A percentile compares a stretch with the other conserved stretches of the same genome.
Conservation (phyloP, 2,797 vertebrate species). For the Diplodus puntazzo region DNA sequence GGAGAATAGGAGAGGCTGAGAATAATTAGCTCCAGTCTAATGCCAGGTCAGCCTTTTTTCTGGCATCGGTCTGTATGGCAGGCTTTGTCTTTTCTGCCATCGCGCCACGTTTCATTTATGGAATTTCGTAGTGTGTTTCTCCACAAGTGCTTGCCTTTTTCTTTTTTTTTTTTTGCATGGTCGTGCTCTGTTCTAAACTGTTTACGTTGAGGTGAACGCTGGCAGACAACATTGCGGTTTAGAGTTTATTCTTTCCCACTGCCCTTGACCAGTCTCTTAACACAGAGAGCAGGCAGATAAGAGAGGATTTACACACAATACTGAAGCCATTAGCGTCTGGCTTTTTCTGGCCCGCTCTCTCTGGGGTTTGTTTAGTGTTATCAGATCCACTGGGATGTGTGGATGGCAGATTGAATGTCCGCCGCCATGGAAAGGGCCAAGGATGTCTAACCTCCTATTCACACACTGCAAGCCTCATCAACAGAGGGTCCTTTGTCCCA, state of each 20-base stretch:
- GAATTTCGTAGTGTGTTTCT: slow-evolving; percentile 13
- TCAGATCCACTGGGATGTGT: slow-evolving; percentile 84
- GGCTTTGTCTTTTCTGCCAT: slow-evolving; percentile 10
- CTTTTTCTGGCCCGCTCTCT: slow-evolving; percentile 66
- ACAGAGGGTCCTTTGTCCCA: slow-evolving; percentile 81
- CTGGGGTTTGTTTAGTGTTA: slow-evolving; percentile 81
- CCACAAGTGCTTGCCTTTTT: neutral
- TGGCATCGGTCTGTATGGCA: slow-evolving; percentile 41
- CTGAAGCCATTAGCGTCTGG: slow-evolving; percentile 81
- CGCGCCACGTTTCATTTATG: slow-evolving; percentile 8
- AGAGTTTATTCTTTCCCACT: slow-evolving; percentile 70
- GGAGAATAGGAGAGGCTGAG: slow-evolving; percentile 65
- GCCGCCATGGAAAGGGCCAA: slow-evolving; percentile 80
- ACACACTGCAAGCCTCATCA: slow-evolving; percentile 81
- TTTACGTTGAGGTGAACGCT: slow-evolving; percentile 56
- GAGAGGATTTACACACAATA: slow-evolving; percentile 85
- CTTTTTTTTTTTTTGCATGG: neutral
- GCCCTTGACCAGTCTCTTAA: slow-evolving; percentile 84
- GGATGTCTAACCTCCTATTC: slow-evolving; percentile 83
- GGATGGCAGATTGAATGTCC: slow-evolving; percentile 84
- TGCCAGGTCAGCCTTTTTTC: slow-evolving; percentile 65
- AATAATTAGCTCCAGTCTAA: slow-evolving; percentile 70
- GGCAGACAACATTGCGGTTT: slow-evolving; percentile 58
- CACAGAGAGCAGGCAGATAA: slow-evolving; percentile 81
- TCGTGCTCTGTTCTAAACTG: slow-evolving; percentile 38